Base-by-base conservation (phyloP, 2,797 vertebrate genomes). In the Alcedo quadribrachys region DNA sequence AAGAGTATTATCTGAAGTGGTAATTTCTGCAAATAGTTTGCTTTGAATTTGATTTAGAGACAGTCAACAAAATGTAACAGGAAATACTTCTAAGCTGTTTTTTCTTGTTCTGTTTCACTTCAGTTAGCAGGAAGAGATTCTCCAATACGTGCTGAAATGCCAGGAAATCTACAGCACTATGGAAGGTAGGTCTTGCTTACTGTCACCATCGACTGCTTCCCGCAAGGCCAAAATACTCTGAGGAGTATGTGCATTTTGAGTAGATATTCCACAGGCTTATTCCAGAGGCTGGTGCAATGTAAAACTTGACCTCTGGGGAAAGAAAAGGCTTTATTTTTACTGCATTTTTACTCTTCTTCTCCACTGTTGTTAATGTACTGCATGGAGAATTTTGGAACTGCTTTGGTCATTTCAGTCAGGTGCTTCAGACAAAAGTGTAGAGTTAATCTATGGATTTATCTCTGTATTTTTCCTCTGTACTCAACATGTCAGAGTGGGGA, bases 41-140 rank as follows among this genome's bases (percentile, higher is more conserved):
- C 33, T 74, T 86, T 48, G 13, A 17, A 37, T 76, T 33, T 81
- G n/a, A 53, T 68, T 77, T 73, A 48, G 32, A 85, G 18, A 63
- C 33, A 77, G n/a, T 20, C 9, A 35, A 60, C 40, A 55, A 79
- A 63, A 63, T 28, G 6, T 48, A 51, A 61, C 40, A 66, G 54
- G 46, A 66, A 66, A 45, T 71, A 70, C 54, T 53, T 89, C 58
- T 90, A 55, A 85, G 43, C 42, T 48, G 17, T 6, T 69, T 94
- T 74, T 95, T 67, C 33, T 32, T 95, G 80, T 89, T 91, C 11
- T 85, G 74, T 68, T 65, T 20, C 3, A 2, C 42, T 94, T 62
- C 93, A 99, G 99, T 96, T 99, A 97, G 99, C 99, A 0, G 99
- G 99, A 96, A 98, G 99, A 94, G 99, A 99, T 97, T 99, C 99